Evolutionary conservation across 2,113 vertebrate genomes (phyloP).

Genomic region (Apodemus sylvaticus): DNA sequence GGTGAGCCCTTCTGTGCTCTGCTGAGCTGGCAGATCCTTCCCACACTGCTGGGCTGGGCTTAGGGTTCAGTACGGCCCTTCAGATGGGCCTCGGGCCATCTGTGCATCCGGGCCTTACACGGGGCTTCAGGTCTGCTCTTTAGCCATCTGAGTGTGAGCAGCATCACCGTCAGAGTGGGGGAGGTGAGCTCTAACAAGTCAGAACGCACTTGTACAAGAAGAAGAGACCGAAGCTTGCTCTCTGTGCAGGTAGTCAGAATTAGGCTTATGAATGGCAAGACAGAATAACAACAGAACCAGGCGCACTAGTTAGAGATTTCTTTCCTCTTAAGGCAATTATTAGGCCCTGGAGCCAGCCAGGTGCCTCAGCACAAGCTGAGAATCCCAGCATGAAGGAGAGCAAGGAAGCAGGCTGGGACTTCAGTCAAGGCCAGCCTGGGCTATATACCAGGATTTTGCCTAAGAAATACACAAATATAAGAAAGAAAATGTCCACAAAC

Average conservation of each 20-base stretch:
- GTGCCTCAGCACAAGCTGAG: too few relatives aligned
- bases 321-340: neutral
- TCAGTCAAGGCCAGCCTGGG: neutral
- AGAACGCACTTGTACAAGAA: neutral
- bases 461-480: neutral
- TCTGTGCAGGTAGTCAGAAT: neutral
- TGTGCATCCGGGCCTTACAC: accelerated
- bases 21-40: neutral
- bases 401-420: neutral
- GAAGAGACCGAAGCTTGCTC: neutral
- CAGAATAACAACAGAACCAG: neutral
- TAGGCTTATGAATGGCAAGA: constrained; percentile 13
- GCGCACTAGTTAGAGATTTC: neutral
- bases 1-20: neutral
- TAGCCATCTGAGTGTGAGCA: neutral
- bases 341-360: neutral
- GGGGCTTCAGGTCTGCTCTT: neutral
- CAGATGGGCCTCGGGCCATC: neutral
- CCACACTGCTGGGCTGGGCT: neutral
- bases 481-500: neutral
- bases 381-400: neutral
- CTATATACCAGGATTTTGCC: neutral
- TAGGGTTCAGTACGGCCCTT: neutral
- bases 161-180: neutral
- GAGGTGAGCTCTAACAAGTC: neutral